Evolutionary conservation across 2,797 vertebrate genomes (phyloP).

Genomic region (Sebastes umbrosus): DNA sequence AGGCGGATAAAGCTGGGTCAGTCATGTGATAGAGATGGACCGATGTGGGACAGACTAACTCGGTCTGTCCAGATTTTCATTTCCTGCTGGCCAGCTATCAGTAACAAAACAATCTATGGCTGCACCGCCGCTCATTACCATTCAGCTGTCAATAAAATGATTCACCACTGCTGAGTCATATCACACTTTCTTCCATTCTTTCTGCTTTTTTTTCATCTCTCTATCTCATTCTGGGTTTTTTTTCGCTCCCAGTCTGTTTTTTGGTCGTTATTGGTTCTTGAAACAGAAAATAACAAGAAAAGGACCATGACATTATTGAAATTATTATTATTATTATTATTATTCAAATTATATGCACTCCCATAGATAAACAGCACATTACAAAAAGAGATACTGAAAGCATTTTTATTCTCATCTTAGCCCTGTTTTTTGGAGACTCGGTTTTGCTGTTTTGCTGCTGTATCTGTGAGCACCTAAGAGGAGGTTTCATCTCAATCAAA

Average conservation of each 20-base stretch:
- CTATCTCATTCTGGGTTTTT: background rate
- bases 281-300: background rate
- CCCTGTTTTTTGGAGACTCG: too few species aligned
- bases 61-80: slow-evolving; percentile 2
- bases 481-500: background rate
- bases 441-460: too few species aligned
- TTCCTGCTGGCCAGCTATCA: slow-evolving; percentile 8
- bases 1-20: background rate
- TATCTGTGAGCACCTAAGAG: background rate
- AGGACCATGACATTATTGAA: too few species aligned
- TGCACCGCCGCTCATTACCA: background rate
- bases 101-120: background rate
- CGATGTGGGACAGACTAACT: background rate
- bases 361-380: background rate
- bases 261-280: background rate
- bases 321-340: background rate
- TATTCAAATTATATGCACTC: background rate
- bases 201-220: background rate
- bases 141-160: background rate
- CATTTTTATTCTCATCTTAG: background rate
- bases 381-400: background rate
- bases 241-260: too few species aligned
- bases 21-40: background rate
- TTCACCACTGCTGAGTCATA: slow-evolving; percentile 2
- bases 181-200: background rate